Percentiles rank a stretch among this genome's conserved stretches.
Evolutionary conservation across 2,888 invertebrate genomes (phyloP).

Genomic region (Eulithis prunata): DNA sequence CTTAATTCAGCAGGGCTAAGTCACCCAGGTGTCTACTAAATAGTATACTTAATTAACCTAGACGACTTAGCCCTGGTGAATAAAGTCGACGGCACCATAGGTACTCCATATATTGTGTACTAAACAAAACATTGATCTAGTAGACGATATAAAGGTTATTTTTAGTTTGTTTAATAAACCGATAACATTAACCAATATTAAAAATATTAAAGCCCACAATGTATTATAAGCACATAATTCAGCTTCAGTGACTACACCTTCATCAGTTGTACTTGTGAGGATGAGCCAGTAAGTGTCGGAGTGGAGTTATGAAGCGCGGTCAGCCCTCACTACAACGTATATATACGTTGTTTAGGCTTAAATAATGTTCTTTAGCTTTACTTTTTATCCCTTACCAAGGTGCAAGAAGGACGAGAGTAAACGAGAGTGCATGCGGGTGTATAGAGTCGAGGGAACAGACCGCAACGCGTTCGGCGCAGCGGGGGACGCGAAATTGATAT

Average conservation of each 20-base stretch:
- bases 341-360: not conserved
- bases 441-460: conserved; percentile 1
- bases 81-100: no score
- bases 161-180: no score
- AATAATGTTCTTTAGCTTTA: no score
- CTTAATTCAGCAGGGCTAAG: no score
- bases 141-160: no score
- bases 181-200: not conserved
- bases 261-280: conserved; percentile 3
- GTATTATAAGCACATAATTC: conserved; percentile 2
- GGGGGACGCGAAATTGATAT: conserved; percentile 31
- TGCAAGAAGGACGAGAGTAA: no score
- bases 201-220: not conserved
- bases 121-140: no score
- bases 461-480: conserved; percentile 21
- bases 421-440: not conserved
- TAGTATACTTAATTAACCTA: no score
- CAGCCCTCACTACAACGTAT: not conserved
- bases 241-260: not conserved
- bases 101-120: no score
- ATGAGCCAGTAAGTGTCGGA: conserved; percentile 18
- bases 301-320: conserved; percentile 12
- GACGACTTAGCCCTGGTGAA: no score
- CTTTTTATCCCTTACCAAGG: no score
- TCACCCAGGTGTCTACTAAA: no score